Conservation (phyloP, 2,113 vertebrate species). For the Eira barbara region DNA sequence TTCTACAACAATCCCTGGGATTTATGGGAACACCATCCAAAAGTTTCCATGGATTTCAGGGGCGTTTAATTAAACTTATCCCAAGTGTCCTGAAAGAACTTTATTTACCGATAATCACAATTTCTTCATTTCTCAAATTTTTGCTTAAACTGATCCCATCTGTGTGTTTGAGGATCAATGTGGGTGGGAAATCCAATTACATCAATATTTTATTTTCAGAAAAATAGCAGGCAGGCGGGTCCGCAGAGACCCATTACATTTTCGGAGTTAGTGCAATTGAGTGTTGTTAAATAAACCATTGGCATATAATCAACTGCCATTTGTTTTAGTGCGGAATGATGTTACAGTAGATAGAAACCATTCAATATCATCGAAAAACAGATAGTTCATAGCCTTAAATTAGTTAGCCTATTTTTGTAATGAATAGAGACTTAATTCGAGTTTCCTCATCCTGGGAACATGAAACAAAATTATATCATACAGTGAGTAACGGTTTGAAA, state of each 20-base stretch:
- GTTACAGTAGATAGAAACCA: slow-evolving; percentile 80
- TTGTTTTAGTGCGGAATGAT: slow-evolving; percentile 81
- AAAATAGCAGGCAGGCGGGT: slow-evolving; percentile 75
- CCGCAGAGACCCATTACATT: slow-evolving; percentile 78
- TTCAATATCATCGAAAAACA: slow-evolving; percentile 83
- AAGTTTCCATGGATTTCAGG: slow-evolving; percentile 58
- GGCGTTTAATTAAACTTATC: slow-evolving; percentile 75
- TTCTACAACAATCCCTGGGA: slow-evolving; percentile 54
- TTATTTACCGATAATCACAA: slow-evolving; percentile 66
- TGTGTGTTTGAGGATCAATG: slow-evolving; percentile 72
- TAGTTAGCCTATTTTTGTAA: slow-evolving; percentile 82
- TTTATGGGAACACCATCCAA: slow-evolving; percentile 57
- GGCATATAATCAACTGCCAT: slow-evolving; percentile 80
- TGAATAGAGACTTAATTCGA: slow-evolving; percentile 83
- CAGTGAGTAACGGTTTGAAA: slow-evolving; percentile 73
- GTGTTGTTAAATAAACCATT: slow-evolving; percentile 81
- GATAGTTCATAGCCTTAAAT: slow-evolving; percentile 78
- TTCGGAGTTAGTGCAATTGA: slow-evolving; percentile 80
- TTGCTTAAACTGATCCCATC: slow-evolving; percentile 78
- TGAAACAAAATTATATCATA: slow-evolving; percentile 80
- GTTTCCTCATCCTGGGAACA: slow-evolving; percentile 77
- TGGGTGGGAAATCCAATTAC: slow-evolving; percentile 83
- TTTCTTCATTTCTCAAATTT: slow-evolving; percentile 73
- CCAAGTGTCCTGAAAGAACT: slow-evolving; percentile 67
- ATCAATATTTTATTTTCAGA: slow-evolving; percentile 83